Conservation (phyloP, 2,797 vertebrate species). For the Bryconaethiops microstoma region DNA sequence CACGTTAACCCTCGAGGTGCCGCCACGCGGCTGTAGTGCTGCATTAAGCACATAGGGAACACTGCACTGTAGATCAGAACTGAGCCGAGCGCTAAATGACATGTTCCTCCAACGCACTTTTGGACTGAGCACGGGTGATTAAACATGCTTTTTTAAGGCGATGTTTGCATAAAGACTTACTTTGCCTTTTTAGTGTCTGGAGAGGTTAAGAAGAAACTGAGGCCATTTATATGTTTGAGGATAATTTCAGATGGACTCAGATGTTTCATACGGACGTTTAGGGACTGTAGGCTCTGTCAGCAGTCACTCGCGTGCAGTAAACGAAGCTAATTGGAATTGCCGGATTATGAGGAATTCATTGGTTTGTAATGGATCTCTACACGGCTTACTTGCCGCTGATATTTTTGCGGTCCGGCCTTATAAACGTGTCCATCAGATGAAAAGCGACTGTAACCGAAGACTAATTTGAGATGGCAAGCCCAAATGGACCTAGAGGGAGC, state of each 20-base stretch:
- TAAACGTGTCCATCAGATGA: conserved; percentile 64
- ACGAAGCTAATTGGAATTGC: conserved; percentile 17
- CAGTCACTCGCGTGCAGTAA: background rate
- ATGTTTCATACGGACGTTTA: background rate
- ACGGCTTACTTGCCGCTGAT: conserved; percentile 31
- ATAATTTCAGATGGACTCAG: conserved; percentile 15
- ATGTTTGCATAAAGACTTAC: conserved; percentile 35
- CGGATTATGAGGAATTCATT: conserved; percentile 22
- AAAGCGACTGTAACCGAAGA: conserved; percentile 72
- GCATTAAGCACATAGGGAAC: conserved; percentile 13
- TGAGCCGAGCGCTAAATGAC: conserved; percentile 21
- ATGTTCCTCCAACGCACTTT: conserved; percentile 4
- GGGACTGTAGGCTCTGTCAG: conserved; percentile 30
- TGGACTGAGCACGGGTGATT: background rate
- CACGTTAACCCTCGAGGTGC: conserved; percentile 80
- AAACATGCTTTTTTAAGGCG: conserved; percentile 29
- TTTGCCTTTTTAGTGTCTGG: conserved; percentile 19
- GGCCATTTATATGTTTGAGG: conserved; percentile 20
- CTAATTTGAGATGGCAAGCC: conserved; percentile 71
- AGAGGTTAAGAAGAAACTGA: conserved; percentile 34
- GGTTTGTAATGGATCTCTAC: conserved; percentile 34
- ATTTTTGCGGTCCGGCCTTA: conserved; percentile 47
- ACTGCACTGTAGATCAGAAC: conserved; percentile 12
- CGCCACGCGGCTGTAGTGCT: conserved; percentile 45
- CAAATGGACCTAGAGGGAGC: conserved; percentile 68